Evolutionary conservation across 1,140 invertebrate species (phyloP).

Genomic region (Palaemon carinicauda): DNA sequence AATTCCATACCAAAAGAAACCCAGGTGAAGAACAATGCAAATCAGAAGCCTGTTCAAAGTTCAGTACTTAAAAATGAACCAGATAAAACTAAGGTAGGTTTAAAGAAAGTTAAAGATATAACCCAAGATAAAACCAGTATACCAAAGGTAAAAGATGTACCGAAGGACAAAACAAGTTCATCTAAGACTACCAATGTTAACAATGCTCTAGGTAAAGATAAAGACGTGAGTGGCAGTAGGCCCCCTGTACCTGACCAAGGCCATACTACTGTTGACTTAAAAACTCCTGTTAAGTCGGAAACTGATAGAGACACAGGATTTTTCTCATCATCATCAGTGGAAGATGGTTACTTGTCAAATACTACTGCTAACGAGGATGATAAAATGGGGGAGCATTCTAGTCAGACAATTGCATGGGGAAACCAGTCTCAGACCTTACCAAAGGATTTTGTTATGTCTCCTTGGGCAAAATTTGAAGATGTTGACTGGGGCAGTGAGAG

Average conservation of each 20-base stretch:
- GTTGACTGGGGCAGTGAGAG: conserved; percentile 9
- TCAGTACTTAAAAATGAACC: neutral
- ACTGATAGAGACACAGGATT: neutral
- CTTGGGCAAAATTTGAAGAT: conserved; percentile 50
- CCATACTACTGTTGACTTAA: no score
- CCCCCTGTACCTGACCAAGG: neutral
- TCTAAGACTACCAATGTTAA: neutral
- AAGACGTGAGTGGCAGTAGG: neutral
- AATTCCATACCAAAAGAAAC: neutral
- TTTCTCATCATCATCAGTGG: neutral
- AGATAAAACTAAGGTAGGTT: neutral
- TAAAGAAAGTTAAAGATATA: neutral
- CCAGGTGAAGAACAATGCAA: neutral
- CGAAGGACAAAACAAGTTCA: neutral
- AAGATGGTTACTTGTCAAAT: neutral
- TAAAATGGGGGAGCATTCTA: neutral
- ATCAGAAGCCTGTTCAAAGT: no score
- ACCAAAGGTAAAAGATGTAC: neutral
- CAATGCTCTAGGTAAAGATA: no score
- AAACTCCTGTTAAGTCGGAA: neutral
- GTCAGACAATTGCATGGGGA: neutral
- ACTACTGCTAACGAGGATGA: neutral
- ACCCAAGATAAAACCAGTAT: neutral
- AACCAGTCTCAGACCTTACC: conserved; percentile 24
- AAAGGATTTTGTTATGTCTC: conserved; percentile 30